Evolutionary conservation across 2,797 vertebrate species (phyloP).

Genomic region (Cichlasoma orientale): DNA sequence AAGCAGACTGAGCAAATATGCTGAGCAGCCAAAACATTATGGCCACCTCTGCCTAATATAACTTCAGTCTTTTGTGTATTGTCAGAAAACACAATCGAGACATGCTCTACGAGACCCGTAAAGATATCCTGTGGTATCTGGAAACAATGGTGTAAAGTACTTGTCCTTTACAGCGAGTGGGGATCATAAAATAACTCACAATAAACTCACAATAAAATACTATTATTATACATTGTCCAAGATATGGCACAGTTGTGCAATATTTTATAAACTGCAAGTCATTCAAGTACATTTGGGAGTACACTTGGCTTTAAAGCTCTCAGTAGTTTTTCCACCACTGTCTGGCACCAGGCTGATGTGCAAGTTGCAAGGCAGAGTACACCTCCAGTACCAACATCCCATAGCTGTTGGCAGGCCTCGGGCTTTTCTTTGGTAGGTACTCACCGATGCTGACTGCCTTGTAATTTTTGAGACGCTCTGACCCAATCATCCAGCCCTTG

Average conservation of each 20-base stretch:
- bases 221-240: neutral
- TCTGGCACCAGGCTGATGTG: neutral
- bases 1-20: neutral
- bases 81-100: too few relatives aligned
- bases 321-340: neutral
- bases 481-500: too few relatives aligned
- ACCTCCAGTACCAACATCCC: fast-evolving
- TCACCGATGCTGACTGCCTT: too few relatives aligned
- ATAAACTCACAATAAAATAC: neutral
- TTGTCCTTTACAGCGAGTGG: neutral
- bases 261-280: neutral
- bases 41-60: neutral
- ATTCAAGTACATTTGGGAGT: neutral
- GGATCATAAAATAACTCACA: neutral
- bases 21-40: neutral
- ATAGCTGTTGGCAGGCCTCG: neutral
- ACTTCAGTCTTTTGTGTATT: neutral
- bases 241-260: neutral
- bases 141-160: neutral
- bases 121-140: neutral
- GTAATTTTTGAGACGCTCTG: too few relatives aligned
- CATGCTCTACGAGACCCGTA: neutral
- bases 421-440: neutral
- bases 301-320: neutral
- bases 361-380: neutral